Evolutionary conservation across 1,140 invertebrate species (phyloP).

Genomic region (Mercenaria mercenaria): DNA sequence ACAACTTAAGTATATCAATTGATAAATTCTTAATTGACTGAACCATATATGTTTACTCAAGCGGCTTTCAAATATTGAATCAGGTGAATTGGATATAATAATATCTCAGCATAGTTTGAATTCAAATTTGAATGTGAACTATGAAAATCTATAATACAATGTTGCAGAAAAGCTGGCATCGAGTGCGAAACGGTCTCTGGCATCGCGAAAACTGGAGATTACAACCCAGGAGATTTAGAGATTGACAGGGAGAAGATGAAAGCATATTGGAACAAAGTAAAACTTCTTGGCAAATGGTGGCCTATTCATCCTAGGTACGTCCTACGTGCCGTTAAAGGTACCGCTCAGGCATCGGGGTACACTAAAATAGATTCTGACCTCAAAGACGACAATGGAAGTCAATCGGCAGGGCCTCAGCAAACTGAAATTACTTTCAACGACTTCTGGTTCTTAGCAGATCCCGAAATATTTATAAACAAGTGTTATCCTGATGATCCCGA

Average conservation of each 20-base stretch:
- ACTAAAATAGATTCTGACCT: not conserved
- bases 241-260: conserved; percentile 33
- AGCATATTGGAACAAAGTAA: conserved; percentile 36
- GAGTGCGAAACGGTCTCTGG: conserved; percentile 9
- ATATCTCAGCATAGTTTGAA: too few relatives aligned
- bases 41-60: too few relatives aligned
- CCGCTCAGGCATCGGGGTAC: not conserved
- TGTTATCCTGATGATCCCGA: conserved; percentile 16
- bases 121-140: too few relatives aligned
- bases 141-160: too few relatives aligned
- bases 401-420: not conserved
- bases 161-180: conserved; percentile 34
- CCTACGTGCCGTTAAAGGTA: not conserved
- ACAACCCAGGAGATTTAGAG: conserved; percentile 36
- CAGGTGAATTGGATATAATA: too few relatives aligned
- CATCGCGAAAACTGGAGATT: conserved; percentile 37
- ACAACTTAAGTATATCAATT: too few relatives aligned
- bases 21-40: too few relatives aligned
- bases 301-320: conserved; percentile 37
- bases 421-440: conserved; percentile 28
- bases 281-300: conserved; percentile 40
- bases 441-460: conserved; percentile 35
- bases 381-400: not conserved
- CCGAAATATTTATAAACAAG: conserved; percentile 29
- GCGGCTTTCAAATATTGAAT: too few relatives aligned